Conservation (phyloP, 2,113 vertebrate species). For the Hippocampus mohnikei region DNA sequence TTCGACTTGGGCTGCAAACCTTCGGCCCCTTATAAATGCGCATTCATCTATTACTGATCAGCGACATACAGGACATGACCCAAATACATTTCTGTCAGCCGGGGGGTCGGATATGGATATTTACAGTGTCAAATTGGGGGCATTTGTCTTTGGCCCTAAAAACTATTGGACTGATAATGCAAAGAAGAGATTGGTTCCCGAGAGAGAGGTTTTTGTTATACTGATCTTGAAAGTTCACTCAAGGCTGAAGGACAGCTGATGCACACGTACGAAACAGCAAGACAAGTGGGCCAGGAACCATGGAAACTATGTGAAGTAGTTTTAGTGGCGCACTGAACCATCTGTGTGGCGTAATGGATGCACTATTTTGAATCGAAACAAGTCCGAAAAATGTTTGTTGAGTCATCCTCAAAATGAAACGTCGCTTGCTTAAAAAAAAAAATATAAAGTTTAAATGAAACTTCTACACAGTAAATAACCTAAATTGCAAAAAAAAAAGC, state of each 20-base stretch:
- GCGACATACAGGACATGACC: too few species aligned
- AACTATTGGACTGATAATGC: not conserved
- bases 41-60: too few species aligned
- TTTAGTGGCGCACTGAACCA: not conserved
- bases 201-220: not conserved
- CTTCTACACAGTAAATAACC: too few species aligned
- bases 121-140: not conserved
- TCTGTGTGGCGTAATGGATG: not conserved
- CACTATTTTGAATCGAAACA: not conserved
- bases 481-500: too few species aligned
- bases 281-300: not conserved
- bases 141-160: not conserved
- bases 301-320: not conserved
- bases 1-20: too few species aligned
- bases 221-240: not conserved
- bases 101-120: not conserved
- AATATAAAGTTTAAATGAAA: not conserved
- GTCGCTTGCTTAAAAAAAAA: not conserved
- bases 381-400: not conserved
- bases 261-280: not conserved
- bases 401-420: not conserved
- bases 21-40: too few species aligned
- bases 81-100: too few species aligned
- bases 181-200: not conserved
- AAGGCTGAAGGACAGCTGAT: not conserved